Percentiles rank a stretch among this genome's conserved stretches.
phyloP scores from a whole-genome alignment of 1,140 invertebrate genomes.

The Aphis craccivora region DNA sequence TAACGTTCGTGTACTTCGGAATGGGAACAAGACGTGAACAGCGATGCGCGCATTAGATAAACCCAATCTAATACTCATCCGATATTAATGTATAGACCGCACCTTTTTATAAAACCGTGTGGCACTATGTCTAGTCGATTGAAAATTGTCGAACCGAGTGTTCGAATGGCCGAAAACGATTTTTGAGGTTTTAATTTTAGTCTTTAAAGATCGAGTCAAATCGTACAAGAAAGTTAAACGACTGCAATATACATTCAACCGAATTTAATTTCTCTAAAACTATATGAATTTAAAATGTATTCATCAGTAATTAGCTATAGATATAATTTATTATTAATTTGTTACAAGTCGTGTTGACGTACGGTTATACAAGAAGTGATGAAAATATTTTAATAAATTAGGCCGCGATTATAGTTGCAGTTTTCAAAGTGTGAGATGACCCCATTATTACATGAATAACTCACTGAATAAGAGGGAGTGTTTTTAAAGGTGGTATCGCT shows the following conservation, averaged over 20 bases:
- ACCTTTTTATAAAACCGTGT: too few relatives aligned
- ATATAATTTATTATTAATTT: background rate
- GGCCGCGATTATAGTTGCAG: too few relatives aligned
- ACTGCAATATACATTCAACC: background rate
- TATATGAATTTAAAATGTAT: too few relatives aligned
- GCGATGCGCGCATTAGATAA: background rate
- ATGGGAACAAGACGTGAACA: background rate
- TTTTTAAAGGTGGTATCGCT: background rate
- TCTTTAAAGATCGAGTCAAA: background rate
- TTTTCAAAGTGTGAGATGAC: background rate
- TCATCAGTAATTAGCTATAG: too few relatives aligned
- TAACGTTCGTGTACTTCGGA: background rate
- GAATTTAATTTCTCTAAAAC: background rate
- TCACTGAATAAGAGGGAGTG: too few relatives aligned
- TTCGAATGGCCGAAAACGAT: background rate
- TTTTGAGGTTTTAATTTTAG: background rate
- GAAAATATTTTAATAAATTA: too few relatives aligned
- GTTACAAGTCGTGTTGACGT: too few relatives aligned
- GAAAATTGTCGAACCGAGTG: background rate
- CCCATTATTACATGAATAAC: background rate
- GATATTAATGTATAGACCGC: too few relatives aligned
- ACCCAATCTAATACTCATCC: too few relatives aligned
- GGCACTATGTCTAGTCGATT: too few relatives aligned
- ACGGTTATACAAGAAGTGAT: too few relatives aligned
- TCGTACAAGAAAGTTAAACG: background rate